Evolutionary conservation across 2,797 vertebrate species (phyloP), one percentile per base, ranked within the genome.

Genomic region (Cichlasoma orientale): DNA sequence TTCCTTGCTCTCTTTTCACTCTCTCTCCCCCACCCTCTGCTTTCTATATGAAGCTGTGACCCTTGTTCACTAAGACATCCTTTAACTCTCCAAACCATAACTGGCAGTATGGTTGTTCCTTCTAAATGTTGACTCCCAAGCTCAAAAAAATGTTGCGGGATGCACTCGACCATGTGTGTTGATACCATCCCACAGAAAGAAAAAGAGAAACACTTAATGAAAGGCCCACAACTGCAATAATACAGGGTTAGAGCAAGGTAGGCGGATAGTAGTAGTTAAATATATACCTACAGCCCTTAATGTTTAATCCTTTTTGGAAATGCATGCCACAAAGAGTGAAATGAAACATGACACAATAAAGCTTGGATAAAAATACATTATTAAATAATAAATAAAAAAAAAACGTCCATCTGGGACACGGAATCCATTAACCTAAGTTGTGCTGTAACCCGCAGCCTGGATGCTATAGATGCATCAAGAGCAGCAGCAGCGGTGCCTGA

Each of bases 361-460:
- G 31, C 23, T n/a, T 6, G 33, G 23, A 72, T 79, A 3, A 68
- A 68, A 52, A 68, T 68, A 68, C 44, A 68, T 31, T 52, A 82
- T 68, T 68, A 61, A 54, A 76, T 61, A 23, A 57, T 68, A 56
- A 54, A 75, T 44, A 25, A 58, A 59, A 36, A 7, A 53, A 58
- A 55, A 70, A 68, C 16, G 71, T 70, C 56, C n/a, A 80, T 80
- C 66, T 75, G 59, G 74, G 77, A 82, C 72, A 85, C 23, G 53
- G 71, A 69, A 86, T 84, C 73, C 82, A 87, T 90, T 82, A 80
- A 81, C 81, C 77, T 70, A 82, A 85, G 69, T 83, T 90, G 85
- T 71, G 58, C 41, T 79, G 69, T 38, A 88, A 75, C 70, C 72
- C 41, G 44, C 23, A 80, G 50, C 11, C 66, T 73, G 57, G 52